These are phyloP conservation scores for Nothocercus julius DNA, from an alignment of 2,113 vertebrate species.

Conservation along the genomic window DNA sequence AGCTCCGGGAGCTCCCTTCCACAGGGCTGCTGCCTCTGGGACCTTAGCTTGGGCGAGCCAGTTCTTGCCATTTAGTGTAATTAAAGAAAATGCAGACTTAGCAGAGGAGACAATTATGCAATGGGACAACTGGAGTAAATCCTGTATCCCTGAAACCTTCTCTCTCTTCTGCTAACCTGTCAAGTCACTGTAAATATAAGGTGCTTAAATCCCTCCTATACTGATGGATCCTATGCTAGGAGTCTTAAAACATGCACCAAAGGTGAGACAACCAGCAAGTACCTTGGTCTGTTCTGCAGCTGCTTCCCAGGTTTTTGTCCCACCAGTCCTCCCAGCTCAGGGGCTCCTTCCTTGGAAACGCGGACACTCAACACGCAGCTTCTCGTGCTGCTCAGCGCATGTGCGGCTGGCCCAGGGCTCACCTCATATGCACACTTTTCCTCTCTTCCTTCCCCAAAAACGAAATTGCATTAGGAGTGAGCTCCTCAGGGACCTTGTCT, in stretches of 20 bases:
- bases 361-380: fast-evolving
- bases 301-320: neutral
- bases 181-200: neutral
- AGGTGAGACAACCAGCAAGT: neutral
- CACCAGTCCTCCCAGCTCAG: too few relatives aligned
- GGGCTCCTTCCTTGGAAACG: neutral
- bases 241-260: neutral
- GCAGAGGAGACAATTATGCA: neutral
- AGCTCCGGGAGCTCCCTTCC: neutral
- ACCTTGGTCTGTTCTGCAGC: neutral
- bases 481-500: neutral
- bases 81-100: neutral
- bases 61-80: too few relatives aligned
- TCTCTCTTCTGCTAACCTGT: neutral
- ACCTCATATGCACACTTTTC: neutral
- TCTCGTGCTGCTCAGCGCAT: fast-evolving
- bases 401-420: neutral
- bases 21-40: neutral
- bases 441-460: neutral
- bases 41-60: neutral
- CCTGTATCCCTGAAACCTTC: neutral
- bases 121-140: neutral
- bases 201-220: too few relatives aligned
- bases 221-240: neutral
- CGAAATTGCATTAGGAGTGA: neutral